These are phyloP conservation scores for Epizoanthus rinbou DNA, from an alignment of 92 coral and sea anemone genomes.

Conservation along the genomic window DNA sequence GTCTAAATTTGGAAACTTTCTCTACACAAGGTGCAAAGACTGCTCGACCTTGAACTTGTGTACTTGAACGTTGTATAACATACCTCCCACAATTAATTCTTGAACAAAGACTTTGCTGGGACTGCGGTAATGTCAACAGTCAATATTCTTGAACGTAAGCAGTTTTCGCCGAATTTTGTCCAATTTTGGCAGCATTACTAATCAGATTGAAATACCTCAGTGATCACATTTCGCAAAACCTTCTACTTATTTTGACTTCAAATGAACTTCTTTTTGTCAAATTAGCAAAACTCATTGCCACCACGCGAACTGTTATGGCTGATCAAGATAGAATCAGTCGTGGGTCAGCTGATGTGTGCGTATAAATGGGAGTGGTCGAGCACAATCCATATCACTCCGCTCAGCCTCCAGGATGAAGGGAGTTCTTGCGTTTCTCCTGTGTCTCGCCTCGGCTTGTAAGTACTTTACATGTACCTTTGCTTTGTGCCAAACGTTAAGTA, in stretches of 20 bases:
- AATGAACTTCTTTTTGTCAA: background rate
- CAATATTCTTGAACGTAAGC: background rate
- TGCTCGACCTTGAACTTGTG: slow-evolving; percentile 1
- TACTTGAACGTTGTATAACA: background rate
- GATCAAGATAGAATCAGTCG: background rate
- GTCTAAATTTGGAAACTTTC: background rate
- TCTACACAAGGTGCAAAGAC: background rate
- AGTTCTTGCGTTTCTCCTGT: slow-evolving; percentile 17
- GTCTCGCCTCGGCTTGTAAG: slow-evolving; percentile 37
- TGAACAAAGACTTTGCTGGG: background rate
- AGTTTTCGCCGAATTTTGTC: background rate
- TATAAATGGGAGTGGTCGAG: slow-evolving; percentile 25
- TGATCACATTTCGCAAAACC: background rate
- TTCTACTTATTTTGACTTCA: slow-evolving; percentile 24
- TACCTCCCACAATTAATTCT: slow-evolving; percentile 11
- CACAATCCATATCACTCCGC: background rate
- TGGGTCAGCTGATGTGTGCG: background rate
- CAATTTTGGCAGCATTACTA: slow-evolving; percentile 11
- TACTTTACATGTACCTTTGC: background rate
- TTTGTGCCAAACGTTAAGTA: no score
- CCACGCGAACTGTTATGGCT: slow-evolving; percentile 35
- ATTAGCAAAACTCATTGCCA: background rate
- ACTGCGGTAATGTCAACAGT: background rate
- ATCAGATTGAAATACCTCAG: background rate
- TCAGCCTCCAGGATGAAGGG: slow-evolving; percentile 46